Conservation (phyloP, 2,113 vertebrate genomes). For the Nerophis ophidion region DNA sequence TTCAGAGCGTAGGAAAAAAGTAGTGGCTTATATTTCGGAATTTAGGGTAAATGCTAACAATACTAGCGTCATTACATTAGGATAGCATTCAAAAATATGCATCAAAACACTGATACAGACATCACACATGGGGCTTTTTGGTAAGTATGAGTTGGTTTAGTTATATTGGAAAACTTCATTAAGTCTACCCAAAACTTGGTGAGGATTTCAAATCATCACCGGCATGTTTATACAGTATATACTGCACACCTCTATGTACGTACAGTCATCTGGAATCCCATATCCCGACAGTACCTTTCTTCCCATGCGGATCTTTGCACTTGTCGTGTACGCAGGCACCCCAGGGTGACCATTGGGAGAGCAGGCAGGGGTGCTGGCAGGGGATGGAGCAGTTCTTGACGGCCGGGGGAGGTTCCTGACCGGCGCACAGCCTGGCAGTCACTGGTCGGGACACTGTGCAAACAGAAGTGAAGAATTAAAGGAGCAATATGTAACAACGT, state of each 20-base stretch:
- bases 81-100: too few relatives aligned
- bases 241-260: too few relatives aligned
- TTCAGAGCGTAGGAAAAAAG: too few relatives aligned
- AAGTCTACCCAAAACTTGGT: not conserved
- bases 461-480: conserved; percentile 18
- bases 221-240: not conserved
- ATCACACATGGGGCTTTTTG: too few relatives aligned
- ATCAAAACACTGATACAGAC: too few relatives aligned
- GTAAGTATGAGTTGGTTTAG: too few relatives aligned
- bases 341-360: conserved; percentile 85
- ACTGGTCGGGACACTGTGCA: conserved; percentile 82
- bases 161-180: too few relatives aligned
- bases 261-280: not conserved
- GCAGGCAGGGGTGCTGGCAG: conserved; percentile 75
- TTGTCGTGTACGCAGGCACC: conserved; percentile 79
- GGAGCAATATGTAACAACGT: too few relatives aligned
- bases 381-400: conserved; percentile 79
- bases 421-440: conserved; percentile 73
- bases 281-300: conserved; percentile 72
- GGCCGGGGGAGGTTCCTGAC: conserved; percentile 64
- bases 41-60: too few relatives aligned
- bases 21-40: too few relatives aligned
- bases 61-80: too few relatives aligned
- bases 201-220: not conserved
- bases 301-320: conserved; percentile 81